These are phyloP conservation scores for Mormyrus proboscirostris DNA, from an alignment of 2,797 vertebrate species.

Conservation along the genomic window DNA sequence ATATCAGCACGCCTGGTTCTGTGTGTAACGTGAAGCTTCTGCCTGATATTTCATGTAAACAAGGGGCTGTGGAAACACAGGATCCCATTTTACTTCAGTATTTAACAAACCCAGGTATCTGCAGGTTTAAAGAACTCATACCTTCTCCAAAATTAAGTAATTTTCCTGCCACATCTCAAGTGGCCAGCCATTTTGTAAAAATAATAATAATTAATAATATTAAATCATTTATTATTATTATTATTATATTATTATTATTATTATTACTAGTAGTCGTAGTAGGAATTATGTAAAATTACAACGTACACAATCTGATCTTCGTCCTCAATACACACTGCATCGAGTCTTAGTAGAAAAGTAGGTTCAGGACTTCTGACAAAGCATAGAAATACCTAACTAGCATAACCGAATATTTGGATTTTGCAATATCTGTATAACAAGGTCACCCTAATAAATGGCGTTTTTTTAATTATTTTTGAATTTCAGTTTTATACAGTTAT, in stretches of 20 bases:
- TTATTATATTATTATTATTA: background rate
- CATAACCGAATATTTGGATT: constrained; percentile 3
- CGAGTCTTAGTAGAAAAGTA: background rate
- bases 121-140: background rate
- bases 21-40: background rate
- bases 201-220: too few species aligned
- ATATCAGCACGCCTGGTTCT: background rate
- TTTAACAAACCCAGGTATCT: background rate
- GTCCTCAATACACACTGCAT: background rate
- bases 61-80: background rate
- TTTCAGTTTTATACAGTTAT: background rate
- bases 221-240: background rate
- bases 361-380: background rate
- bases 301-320: background rate
- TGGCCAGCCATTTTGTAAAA: background rate
- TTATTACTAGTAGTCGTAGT: background rate
- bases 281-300: background rate
- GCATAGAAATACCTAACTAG: background rate
- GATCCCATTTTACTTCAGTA: background rate
- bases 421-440: constrained; percentile 5
- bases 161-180: background rate
- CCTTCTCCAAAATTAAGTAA: background rate
- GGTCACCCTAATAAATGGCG: background rate
- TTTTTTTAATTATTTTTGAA: background rate
- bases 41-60: background rate